Evolutionary conservation across 2,113 vertebrate species (phyloP).

Genomic region (Otolemur garnettii): DNA sequence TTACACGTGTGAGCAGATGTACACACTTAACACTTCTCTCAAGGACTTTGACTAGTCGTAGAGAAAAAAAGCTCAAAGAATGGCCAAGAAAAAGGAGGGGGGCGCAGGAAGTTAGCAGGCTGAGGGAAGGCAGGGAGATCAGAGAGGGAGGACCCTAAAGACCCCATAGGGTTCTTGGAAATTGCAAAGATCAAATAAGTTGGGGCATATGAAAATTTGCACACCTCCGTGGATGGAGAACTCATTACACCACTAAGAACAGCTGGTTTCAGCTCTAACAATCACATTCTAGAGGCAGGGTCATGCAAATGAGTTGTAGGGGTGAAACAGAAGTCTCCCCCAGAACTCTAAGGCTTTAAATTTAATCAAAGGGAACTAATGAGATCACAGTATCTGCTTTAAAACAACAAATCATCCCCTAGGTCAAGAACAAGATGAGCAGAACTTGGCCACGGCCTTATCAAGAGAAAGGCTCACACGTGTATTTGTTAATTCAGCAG

Average conservation of each 20-base stretch:
- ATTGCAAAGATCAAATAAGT: neutral
- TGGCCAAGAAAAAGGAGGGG: neutral
- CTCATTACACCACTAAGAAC: neutral
- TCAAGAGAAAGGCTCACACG: neutral
- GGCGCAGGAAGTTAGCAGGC: neutral
- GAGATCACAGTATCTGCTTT: neutral
- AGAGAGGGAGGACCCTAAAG: neutral
- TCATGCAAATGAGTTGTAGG: neutral
- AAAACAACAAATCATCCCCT: neutral
- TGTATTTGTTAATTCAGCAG: neutral
- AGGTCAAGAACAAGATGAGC: neutral
- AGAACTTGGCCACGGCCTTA: rapidly evolving
- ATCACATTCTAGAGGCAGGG: neutral
- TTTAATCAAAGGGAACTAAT: neutral
- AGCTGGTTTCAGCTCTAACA: neutral
- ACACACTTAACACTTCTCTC: neutral
- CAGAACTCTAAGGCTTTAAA: neutral
- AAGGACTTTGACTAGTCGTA: neutral
- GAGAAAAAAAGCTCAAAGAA: neutral
- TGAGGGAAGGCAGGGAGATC: rapidly evolving
- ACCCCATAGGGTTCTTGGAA: neutral
- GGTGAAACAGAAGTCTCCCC: neutral
- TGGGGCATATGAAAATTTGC: neutral
- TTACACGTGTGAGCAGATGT: neutral
- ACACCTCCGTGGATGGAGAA: neutral